Evolutionary conservation across 2,797 vertebrate species (phyloP).

Genomic region (Diplodus sargus): DNA sequence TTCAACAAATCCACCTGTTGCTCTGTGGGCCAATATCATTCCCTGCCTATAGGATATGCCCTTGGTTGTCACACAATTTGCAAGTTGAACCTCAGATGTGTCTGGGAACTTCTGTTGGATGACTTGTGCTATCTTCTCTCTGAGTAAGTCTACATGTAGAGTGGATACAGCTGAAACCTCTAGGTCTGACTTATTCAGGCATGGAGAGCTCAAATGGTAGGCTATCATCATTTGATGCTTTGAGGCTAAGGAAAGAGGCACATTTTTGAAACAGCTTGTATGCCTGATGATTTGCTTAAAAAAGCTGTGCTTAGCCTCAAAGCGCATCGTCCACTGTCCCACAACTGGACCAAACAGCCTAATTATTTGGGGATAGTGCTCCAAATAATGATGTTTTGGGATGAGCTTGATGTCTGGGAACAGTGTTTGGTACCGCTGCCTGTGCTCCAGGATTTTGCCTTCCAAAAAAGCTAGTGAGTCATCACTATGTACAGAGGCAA

Average conservation of each 20-base stretch:
- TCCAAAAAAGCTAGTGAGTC: slow-evolving; percentile 22
- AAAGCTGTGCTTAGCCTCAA: slow-evolving; percentile 16
- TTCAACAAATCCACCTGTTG: background rate
- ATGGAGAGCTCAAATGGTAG: slow-evolving; percentile 23
- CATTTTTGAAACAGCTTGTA: slow-evolving; percentile 34
- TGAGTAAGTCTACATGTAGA: slow-evolving; percentile 9
- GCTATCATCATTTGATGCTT: slow-evolving; percentile 45
- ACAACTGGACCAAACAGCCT: slow-evolving; percentile 38
- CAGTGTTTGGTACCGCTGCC: slow-evolving; percentile 9
- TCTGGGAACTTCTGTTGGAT: slow-evolving; percentile 4
- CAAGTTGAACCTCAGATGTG: slow-evolving; percentile 17
- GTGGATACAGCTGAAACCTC: slow-evolving; percentile 22
- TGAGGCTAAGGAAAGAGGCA: slow-evolving; percentile 24
- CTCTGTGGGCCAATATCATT: slow-evolving; percentile 6
- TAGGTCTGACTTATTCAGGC: slow-evolving; percentile 5
- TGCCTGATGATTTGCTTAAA: slow-evolving; percentile 21
- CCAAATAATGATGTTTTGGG: slow-evolving; percentile 45
- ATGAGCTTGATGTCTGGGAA: slow-evolving; percentile 26
- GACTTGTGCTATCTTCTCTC: slow-evolving; percentile 18
- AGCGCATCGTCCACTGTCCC: slow-evolving; percentile 15
- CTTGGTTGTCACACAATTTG: slow-evolving; percentile 20
- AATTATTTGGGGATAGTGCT: slow-evolving; percentile 43
- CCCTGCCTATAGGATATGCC: slow-evolving; percentile 10
- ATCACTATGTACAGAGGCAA: slow-evolving; percentile 28
- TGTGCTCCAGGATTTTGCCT: slow-evolving; percentile 25